Percentiles rank a stretch among this genome's conserved stretches.
These are phyloP conservation scores for Boloria selene DNA, from an alignment of 2,888 invertebrate genomes.

Conservation along the genomic window DNA sequence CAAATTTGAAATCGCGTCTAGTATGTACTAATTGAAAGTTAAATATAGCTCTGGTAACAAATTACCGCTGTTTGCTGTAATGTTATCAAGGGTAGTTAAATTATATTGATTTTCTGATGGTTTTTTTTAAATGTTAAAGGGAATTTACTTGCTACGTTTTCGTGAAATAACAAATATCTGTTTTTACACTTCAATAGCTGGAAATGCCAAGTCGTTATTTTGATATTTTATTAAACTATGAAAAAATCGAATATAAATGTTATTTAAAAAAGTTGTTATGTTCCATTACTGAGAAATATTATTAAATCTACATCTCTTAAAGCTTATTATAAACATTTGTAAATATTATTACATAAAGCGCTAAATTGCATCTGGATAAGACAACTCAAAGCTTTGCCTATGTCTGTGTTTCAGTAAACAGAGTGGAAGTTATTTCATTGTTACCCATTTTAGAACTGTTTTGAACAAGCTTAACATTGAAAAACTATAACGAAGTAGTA, in stretches of 20 bases:
- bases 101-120: not conserved
- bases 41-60: constrained; percentile 1
- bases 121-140: not conserved
- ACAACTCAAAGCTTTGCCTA: constrained; percentile 17
- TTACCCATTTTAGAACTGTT: constrained; percentile 5
- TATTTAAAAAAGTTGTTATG: not conserved
- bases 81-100: constrained; percentile 1
- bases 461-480: not conserved
- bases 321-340: not conserved
- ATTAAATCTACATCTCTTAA: not conserved
- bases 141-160: not conserved
- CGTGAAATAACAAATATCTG: not conserved
- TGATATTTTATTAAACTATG: too few species aligned
- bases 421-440: constrained; percentile 12
- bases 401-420: not conserved
- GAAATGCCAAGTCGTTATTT: not conserved
- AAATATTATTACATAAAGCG: not conserved
- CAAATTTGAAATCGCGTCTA: not conserved
- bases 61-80: not conserved
- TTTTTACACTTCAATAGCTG: not conserved
- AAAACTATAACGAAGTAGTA: not conserved
- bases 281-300: not conserved
- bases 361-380: constrained; percentile 14
- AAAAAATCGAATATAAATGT: not conserved
- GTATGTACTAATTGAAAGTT: not conserved